Conservation (phyloP, 2,113 vertebrate species). For the Tretioscincus oriximinensis region DNA sequence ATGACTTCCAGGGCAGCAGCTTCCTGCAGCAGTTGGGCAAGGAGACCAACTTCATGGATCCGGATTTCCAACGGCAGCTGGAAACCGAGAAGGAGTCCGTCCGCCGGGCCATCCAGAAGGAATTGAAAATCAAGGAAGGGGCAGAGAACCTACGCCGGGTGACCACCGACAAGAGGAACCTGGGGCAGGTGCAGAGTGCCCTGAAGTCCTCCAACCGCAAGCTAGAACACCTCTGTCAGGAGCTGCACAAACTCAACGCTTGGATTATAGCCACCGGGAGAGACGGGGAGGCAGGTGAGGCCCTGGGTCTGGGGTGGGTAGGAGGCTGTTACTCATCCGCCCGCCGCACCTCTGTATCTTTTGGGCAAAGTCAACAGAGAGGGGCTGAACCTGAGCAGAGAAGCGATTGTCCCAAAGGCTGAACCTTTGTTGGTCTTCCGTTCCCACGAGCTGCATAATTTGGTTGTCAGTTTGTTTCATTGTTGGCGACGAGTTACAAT, state of each 20-base stretch:
- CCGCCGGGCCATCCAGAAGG: conserved; percentile 90
- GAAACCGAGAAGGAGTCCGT: conserved; percentile 87
- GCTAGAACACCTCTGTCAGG: conserved; percentile 82
- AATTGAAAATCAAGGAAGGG: conserved; percentile 95
- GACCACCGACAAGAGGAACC: conserved; percentile 85
- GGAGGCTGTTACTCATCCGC: no score
- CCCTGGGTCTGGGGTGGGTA: no score
- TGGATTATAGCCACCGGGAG: conserved; percentile 83
- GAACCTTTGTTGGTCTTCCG: no score
- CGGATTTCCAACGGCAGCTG: conserved; percentile 82
- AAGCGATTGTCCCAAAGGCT: no score
- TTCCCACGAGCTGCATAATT: no score
- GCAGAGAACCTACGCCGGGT: conserved; percentile 88
- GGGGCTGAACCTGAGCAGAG: no score
- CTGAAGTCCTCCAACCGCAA: conserved; percentile 83
- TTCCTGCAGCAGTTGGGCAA: conserved; percentile 77
- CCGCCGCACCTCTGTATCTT: no score
- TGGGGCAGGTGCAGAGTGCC: conserved; percentile 85
- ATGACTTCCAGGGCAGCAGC: conserved; percentile 64
- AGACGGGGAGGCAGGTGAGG: conserved; percentile 14
- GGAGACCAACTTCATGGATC: conserved; percentile 78
- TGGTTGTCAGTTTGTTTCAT: no score
- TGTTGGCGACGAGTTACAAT: no score
- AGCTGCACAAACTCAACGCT: conserved; percentile 88
- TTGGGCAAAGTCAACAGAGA: no score